phyloP scores from a whole-genome alignment of 2,113 vertebrate genomes.

The Protobothrops mucrosquamatus region DNA sequence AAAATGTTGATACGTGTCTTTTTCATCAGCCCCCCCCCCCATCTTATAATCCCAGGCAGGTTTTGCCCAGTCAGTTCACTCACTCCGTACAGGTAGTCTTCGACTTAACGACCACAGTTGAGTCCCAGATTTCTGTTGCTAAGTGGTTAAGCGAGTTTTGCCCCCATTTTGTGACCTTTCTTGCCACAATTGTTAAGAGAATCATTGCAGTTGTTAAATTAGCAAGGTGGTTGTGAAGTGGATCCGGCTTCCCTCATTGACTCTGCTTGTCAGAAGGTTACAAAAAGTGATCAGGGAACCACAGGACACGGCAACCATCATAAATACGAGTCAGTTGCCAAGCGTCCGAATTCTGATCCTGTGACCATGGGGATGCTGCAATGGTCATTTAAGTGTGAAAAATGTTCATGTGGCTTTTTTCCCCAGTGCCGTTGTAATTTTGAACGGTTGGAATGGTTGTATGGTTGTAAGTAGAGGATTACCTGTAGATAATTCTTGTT shows the following conservation, averaged over 20 bases:
- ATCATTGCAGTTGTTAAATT: background rate
- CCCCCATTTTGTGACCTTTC: background rate
- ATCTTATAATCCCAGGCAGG: rapidly evolving
- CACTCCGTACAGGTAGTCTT: background rate
- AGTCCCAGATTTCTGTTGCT: background rate
- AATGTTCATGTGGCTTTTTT: too few species aligned
- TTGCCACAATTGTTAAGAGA: background rate
- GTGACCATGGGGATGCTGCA: too few species aligned
- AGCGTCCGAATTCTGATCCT: too few species aligned
- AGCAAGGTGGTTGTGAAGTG: background rate
- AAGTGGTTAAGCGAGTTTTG: background rate
- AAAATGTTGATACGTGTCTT: rapidly evolving
- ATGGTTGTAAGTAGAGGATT: too few species aligned
- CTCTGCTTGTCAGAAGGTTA: background rate
- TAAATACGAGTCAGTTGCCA: too few species aligned
- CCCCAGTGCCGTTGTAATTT: too few species aligned
- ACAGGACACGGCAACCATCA: background rate
- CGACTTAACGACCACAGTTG: background rate
- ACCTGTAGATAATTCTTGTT: too few species aligned
- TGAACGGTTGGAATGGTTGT: too few species aligned
- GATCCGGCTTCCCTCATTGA: background rate
- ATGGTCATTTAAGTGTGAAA: too few species aligned
- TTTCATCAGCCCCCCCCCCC: too few species aligned
- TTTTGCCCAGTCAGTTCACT: rapidly evolving
- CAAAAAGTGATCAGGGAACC: background rate